Base-by-base conservation (phyloP, 2,888 invertebrate genomes). In the Girardia tigrina region DNA sequence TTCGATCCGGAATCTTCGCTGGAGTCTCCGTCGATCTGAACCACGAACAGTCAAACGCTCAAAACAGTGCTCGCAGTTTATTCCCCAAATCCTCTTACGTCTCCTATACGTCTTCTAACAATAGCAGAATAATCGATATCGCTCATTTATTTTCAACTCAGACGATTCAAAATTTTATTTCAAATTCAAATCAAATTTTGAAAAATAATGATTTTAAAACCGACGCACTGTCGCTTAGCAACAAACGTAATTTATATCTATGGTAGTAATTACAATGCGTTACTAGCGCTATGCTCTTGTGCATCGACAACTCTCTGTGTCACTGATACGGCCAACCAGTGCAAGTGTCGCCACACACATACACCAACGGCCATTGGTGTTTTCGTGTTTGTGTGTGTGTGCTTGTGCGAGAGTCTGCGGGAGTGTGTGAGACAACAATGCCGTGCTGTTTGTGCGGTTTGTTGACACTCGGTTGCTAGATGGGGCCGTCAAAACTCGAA, bases 1-100 rank as follows among this genome's bases (percentile, higher is more conserved):
- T 42, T 12, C 8, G 73, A 73, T 2, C 73, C 73, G 36, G 36
- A 56, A 28, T 73, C 73, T 73, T 73, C 73, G 20, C 73, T 73
- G 26, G 73, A 73, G 20, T 73, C 73, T 4, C 73, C 73, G 42
- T 73, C 36, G 16, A 36, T 36, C 36, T 36, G 36, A 36, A 12
- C n/a, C n/a, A n/a, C n/a, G n/a, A n/a, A 36, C 36, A 36, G 8
- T 36, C 8, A 36, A 36, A 12, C 8, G 12, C 36, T 12, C 16
- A 12, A 36, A 36, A 36, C 16, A 36, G 16, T 36, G 16, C 8
- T 36, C 8, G 16, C 16, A 36, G 16, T n/a, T n/a, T 36, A 36
- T 12, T 36, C 8, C 8, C 16, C 8, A 36, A 36, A 36, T 12
- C 16, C 8, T 12, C 36, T 36, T 36, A 36, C 36, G 16, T 36